phyloP scores from a whole-genome alignment of 2,888 invertebrate species.

The Plagodis pulveraria region DNA sequence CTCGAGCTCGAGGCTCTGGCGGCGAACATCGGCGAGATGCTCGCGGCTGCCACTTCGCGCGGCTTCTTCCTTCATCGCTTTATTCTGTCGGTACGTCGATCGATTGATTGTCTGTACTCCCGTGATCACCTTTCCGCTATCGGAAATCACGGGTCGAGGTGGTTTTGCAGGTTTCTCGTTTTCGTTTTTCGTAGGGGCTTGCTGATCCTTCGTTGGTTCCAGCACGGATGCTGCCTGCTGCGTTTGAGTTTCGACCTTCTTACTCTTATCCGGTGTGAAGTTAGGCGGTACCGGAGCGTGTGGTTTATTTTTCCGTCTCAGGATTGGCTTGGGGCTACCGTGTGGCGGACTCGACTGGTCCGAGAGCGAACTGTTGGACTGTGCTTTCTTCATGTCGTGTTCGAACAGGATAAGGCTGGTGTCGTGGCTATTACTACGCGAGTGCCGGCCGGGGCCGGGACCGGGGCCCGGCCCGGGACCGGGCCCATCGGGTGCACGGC shows the following conservation, averaged over 20 bases:
- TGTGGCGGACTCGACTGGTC: slow-evolving; percentile 89
- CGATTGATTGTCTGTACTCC: slow-evolving; percentile 86
- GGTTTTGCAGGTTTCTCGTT: slow-evolving; percentile 86
- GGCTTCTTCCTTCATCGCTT: slow-evolving; percentile 77
- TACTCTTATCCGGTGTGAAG: slow-evolving; percentile 80
- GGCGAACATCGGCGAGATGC: slow-evolving; percentile 70
- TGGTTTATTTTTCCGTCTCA: slow-evolving; percentile 90
- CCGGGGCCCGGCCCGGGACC: slow-evolving; percentile 33
- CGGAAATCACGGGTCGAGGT: slow-evolving; percentile 84
- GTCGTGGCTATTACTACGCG: slow-evolving; percentile 86
- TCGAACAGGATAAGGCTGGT: slow-evolving; percentile 81
- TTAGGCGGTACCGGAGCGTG: slow-evolving; percentile 89
- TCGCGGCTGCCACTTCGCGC: slow-evolving; percentile 70
- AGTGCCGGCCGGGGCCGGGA: slow-evolving; percentile 70
- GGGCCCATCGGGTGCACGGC: slow-evolving; percentile 16
- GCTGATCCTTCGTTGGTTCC: slow-evolving; percentile 42
- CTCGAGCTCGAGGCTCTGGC: slow-evolving; percentile 84
- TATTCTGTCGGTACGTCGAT: slow-evolving; percentile 81
- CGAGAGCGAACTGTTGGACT: slow-evolving; percentile 88
- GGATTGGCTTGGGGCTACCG: slow-evolving; percentile 90
- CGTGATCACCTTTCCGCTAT: slow-evolving; percentile 75
- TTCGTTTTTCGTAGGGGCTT: slow-evolving; percentile 58
- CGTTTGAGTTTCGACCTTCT: slow-evolving; percentile 53
- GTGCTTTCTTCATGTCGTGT: slow-evolving; percentile 84
- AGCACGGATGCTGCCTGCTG: slow-evolving; percentile 40